Base-by-base conservation (phyloP, 2,797 vertebrate genomes). In the Notolabrus celidotus region DNA sequence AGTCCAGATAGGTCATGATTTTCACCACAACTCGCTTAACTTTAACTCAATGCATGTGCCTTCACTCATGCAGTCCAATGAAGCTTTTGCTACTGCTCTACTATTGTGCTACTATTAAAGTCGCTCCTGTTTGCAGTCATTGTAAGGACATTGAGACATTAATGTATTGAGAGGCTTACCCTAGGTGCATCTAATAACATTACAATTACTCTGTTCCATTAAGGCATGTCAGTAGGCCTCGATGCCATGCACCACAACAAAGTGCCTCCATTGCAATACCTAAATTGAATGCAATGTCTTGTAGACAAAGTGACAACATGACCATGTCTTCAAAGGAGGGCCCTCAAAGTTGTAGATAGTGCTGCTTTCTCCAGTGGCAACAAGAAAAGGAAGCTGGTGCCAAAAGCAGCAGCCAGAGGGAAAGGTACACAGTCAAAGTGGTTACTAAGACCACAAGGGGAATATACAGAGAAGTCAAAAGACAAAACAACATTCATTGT, bases 351-450 rank as follows among this genome's bases (percentile, higher is more conserved):
- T 23, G 10, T 10, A n/a, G 22, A n/a, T n/a, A 50, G n/a, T n/a
- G n/a, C n/a, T n/a, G 34, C 3, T 36, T 3, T 31, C n/a, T 49
- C 69, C 43, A 36, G 39, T 33, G 25, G 22, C 46, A 54, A 74
- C 56, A n/a, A 33, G 36, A 61, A 58, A 49, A 31, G 25, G 22
- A 10, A 50, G 27, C 9, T 47, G 42, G 11, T 29, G 29, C 33
- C 70, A 25, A 46, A 5, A 33, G 10, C 31, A 46, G 22, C 9
- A 47, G 33, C 27, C 45, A 49, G 9, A 65, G 15, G 6, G 42
- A 67, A 70, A 46, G 46, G 50, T 29, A 65, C 27, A 58, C 33
- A n/a, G 34, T 56, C 36, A 65, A 19, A 20, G 29, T 17, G 45
- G n/a, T 47, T 33, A 38, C 47, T 33, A 57, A 41, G 31, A 51